Evolutionary conservation across 2,888 invertebrate species (phyloP), one percentile per base, ranked within the genome.

Genomic region (Orchesella flavescens): DNA sequence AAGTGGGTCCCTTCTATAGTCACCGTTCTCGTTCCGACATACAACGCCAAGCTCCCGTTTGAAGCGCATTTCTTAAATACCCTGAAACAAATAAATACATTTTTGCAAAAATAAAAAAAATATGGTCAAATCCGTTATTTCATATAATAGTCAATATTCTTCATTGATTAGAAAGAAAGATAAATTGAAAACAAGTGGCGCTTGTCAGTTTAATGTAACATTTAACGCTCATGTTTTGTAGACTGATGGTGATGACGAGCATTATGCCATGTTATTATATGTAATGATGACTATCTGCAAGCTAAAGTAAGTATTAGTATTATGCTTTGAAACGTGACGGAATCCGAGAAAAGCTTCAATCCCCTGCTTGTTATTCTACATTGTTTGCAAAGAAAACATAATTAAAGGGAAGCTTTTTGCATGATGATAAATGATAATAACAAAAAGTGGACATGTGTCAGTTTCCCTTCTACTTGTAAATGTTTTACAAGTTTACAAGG

Each of bases 31-130:
- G 94, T 94, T 49, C 94, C 94, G 89, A 96, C 91, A 90, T 96
- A 96, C 84, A 96, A 90, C 0, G 95, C 96, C 87, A 96, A 90
- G 89, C 95, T 95, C 90, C 94, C 95, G 91, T 96, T 96, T 0
- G 95, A 94, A 13, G 96, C 95, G 0, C 95, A 93, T 90, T 96
- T 96, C 90, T 96, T 96, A 91, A 94, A 96, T 82, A 96, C 95
- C 90, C 96, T 93, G 91, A 17, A 82, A 75, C 9, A 59, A 53
- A 9, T 17, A n/a, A n/a, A n/a, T n/a, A n/a, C n/a, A n/a, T n/a
- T n/a, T n/a, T n/a, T n/a, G n/a, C n/a, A n/a, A n/a, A n/a, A n/a
- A n/a, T n/a, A n/a, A n/a, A n/a, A n/a, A n/a, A n/a, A n/a, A n/a
- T n/a, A n/a, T n/a, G n/a, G n/a, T n/a, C n/a, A n/a, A n/a, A n/a